A percentile compares a stretch with the other conserved stretches of the same genome.
phyloP scores from a whole-genome alignment of 1,140 invertebrate genomes.

The Pantala flavescens region DNA sequence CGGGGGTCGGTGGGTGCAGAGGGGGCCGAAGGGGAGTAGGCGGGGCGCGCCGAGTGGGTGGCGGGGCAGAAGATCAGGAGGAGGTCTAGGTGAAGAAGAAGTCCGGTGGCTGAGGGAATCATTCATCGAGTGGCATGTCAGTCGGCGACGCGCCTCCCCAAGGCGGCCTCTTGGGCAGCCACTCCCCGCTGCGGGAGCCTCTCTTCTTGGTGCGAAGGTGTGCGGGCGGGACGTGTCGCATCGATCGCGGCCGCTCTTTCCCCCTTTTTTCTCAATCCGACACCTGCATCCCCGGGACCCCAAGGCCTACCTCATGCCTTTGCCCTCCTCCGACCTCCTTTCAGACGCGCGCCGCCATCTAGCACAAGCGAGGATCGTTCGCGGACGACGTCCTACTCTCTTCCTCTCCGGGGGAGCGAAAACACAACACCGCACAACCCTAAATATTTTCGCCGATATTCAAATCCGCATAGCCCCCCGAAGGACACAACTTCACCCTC shows the following conservation, averaged over 20 bases:
- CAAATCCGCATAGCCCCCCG: too few species aligned
- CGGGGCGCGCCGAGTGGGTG: background rate
- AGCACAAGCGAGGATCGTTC: background rate
- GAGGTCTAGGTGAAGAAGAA: background rate
- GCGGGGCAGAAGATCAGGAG: background rate
- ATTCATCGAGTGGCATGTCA: background rate
- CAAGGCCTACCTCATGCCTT: background rate
- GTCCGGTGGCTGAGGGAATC: background rate
- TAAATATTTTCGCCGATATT: background rate
- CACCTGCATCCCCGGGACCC: background rate
- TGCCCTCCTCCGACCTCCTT: background rate
- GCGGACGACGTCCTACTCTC: background rate
- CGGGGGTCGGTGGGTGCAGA: background rate
- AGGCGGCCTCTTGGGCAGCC: too few species aligned
- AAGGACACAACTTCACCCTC: too few species aligned
- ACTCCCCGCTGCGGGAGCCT: too few species aligned
- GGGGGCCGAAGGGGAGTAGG: too few species aligned
- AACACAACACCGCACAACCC: background rate
- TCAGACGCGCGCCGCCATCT: background rate
- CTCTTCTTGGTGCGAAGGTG: too few species aligned
- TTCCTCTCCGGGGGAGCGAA: background rate
- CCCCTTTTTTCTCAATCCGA: background rate
- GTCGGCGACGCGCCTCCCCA: background rate
- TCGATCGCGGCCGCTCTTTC: too few species aligned
- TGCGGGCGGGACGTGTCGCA: too few species aligned